These are phyloP conservation scores for Rhegmatorhina hoffmannsi DNA, from an alignment of 2,113 vertebrate genomes.

Conservation along the genomic window DNA sequence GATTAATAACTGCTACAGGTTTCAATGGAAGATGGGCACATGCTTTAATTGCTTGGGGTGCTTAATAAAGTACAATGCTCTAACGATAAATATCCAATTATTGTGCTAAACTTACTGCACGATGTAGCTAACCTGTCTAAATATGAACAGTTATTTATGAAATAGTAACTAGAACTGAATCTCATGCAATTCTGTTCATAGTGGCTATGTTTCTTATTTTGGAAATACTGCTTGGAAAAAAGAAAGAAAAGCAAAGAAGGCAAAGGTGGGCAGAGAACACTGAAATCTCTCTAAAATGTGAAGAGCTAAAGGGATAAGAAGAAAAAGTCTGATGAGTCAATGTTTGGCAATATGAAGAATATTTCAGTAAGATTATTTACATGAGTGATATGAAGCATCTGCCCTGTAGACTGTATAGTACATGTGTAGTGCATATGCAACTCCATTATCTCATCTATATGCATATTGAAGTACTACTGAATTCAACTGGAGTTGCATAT, in stretches of 20 bases:
- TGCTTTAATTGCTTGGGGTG: constrained; percentile 29
- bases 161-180: not conserved
- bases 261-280: not conserved
- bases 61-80: not conserved
- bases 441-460: not conserved
- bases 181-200: not conserved
- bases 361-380: constrained; percentile 18
- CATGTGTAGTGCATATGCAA: not conserved
- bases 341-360: not conserved
- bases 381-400: not conserved
- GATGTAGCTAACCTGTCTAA: not conserved
- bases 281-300: not conserved
- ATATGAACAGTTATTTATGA: not conserved
- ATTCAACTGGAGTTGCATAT: constrained; percentile 4
- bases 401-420: not conserved
- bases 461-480: constrained; percentile 7
- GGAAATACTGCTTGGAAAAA: not conserved
- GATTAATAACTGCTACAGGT: constrained; percentile 37
- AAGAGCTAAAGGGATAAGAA: constrained; percentile 13
- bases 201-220: not conserved
- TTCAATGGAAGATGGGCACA: not conserved
- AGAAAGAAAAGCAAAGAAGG: not conserved
- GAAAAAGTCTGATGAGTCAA: not conserved
- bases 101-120: not conserved
- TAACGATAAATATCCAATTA: constrained; percentile 25